phyloP scores from a whole-genome alignment of 2,113 vertebrate species.

The Lepisosteus oculatus region DNA sequence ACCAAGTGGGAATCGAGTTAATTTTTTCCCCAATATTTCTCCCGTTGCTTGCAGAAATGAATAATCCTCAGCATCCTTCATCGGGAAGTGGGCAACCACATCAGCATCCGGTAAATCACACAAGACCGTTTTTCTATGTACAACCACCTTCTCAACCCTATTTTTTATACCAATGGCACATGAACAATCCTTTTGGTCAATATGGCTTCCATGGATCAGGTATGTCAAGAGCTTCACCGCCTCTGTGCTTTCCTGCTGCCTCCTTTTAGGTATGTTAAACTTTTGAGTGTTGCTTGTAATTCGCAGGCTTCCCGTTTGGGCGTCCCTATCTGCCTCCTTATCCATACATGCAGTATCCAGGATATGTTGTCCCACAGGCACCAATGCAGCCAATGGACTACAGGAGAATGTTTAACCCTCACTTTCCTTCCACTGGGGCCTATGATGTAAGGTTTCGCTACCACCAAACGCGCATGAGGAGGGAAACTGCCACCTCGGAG shows the following conservation, averaged over 20 bases:
- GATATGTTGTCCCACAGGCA: constrained; percentile 53
- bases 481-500: constrained; percentile 57
- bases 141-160: constrained; percentile 66
- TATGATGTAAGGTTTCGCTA: constrained; percentile 38
- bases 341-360: constrained; percentile 65
- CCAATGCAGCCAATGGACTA: constrained; percentile 59
- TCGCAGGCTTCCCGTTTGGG: constrained; percentile 54
- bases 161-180: constrained; percentile 58
- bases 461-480: constrained; percentile 13
- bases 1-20: not conserved
- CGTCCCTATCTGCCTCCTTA: constrained; percentile 59
- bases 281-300: not conserved
- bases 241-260: no score
- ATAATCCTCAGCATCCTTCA: constrained; percentile 36
- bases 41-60: constrained; percentile 42
- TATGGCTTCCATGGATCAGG: constrained; percentile 57
- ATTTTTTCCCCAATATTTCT: not conserved
- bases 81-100: constrained; percentile 43
- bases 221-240: constrained; percentile 6
- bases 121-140: constrained; percentile 68
- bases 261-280: no score
- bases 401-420: constrained; percentile 61
- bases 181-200: constrained; percentile 54
- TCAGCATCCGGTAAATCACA: constrained; percentile 43
- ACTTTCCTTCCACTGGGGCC: constrained; percentile 44